These are phyloP conservation scores for Achlya flavicornis DNA, from an alignment of 2,888 invertebrate species.

Conservation along the genomic window DNA sequence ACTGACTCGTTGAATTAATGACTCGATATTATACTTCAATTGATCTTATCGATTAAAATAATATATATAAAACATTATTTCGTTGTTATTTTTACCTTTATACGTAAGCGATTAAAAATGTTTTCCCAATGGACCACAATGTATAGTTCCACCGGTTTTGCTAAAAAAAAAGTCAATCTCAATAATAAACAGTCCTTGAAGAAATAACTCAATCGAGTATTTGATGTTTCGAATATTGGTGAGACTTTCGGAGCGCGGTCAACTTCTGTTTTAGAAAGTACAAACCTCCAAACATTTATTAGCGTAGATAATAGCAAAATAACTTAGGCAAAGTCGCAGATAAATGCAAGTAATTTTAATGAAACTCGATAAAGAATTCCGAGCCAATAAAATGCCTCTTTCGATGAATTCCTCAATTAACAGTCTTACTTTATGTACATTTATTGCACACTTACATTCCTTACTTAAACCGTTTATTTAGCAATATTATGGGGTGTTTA, in stretches of 20 bases:
- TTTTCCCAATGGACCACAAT: background rate
- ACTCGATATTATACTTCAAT: background rate
- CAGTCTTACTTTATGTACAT: background rate
- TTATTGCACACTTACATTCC: background rate
- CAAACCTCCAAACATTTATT: too few relatives aligned
- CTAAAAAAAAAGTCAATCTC: too few relatives aligned
- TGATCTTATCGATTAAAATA: constrained; percentile 8
- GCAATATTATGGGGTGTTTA: background rate
- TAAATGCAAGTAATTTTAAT: background rate
- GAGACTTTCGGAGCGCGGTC: too few relatives aligned
- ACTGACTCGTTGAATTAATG: background rate
- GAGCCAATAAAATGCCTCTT: background rate
- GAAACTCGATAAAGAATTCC: background rate
- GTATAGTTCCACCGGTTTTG: background rate
- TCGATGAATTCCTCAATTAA: constrained; percentile 5
- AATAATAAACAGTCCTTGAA: too few relatives aligned
- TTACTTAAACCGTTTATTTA: background rate
- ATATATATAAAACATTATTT: background rate
- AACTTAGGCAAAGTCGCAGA: background rate
- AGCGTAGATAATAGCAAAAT: background rate
- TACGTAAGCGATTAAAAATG: background rate
- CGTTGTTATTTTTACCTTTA: background rate
- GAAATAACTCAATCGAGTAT: too few relatives aligned
- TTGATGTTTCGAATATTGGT: too few relatives aligned
- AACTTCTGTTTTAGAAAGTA: too few relatives aligned